Evolutionary conservation across 2,113 vertebrate species (phyloP), one percentile per base, ranked within the genome.

Genomic region (Aphelocoma coerulescens): DNA sequence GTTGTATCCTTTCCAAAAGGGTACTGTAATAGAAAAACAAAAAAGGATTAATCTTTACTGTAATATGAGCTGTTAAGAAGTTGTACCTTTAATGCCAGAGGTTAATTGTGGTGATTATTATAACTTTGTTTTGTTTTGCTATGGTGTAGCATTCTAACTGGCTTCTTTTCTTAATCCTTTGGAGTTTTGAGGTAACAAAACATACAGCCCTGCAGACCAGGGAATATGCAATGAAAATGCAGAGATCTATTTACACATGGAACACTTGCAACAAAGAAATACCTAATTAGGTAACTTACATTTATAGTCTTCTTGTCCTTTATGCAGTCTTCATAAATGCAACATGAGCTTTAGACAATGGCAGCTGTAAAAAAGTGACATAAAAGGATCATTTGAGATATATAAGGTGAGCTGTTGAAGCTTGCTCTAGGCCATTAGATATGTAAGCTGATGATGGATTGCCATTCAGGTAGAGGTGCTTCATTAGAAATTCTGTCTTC

Each of bases 271-370:
- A 41, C 10, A 30, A 72, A 85, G 22, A 61, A 84, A 49, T 16
- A 57, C 13, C 49, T 80, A 46, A 66, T 66, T 62, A 74, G 13
- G 4, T 54, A 54, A 43, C 14, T 43, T 52, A 6, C 8, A 58
- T 67, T 85, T 71, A 32, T 23, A 62, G 13, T n/a, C 51, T n/a
- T 49, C 21, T 44, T 30, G n/a, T 33, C 13, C 9, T 91, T 41
- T 27, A 4, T 86, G 32, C 24, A 58, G 7, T 57, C 46, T 66
- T 62, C 46, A 32, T 13, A 95, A 92, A 89, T 15, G 26, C 20
- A 63, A 8, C 9, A 5, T 0, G 1, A 61, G 11, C 20, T 88
- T 85, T 68, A 33, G 35, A 16, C 13, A 55, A 3, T 3, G 30
- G 35, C 20, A 77, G 12, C 30, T 10, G 27, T 33, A 46, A 55